Evolutionary conservation across 2,888 invertebrate species (phyloP).

Genomic region (Drosophila quinaria): DNA sequence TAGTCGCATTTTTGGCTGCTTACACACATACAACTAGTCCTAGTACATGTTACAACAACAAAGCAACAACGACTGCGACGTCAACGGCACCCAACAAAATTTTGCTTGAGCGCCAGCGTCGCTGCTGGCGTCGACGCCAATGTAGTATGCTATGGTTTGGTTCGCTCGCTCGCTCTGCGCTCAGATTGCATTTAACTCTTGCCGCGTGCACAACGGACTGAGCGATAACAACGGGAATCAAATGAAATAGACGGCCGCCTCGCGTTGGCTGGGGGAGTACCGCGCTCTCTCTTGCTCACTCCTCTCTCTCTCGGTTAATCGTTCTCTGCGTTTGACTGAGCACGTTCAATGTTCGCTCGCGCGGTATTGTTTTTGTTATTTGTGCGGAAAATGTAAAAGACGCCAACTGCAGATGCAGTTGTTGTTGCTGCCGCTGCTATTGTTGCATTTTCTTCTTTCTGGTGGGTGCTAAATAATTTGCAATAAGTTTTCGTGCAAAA

Average conservation of each 20-base stretch:
- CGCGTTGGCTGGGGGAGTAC: slow-evolving; percentile 60
- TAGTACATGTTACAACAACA: slow-evolving; percentile 24
- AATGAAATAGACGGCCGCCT: slow-evolving; percentile 38
- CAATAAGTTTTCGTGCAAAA: slow-evolving; percentile 41
- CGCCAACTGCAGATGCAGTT: slow-evolving; percentile 57
- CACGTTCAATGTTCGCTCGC: slow-evolving; percentile 25
- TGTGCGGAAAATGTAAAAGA: slow-evolving; percentile 63
- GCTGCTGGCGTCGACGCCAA: slow-evolving; percentile 45
- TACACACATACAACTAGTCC: slow-evolving; percentile 8
- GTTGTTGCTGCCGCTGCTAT: slow-evolving; percentile 24
- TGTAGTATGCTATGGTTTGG: slow-evolving; percentile 42
- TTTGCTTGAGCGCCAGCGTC: slow-evolving; percentile 32
- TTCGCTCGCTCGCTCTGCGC: slow-evolving; percentile 42
- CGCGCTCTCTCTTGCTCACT: slow-evolving; percentile 44
- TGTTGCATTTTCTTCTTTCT: slow-evolving; percentile 24
- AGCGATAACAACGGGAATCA: slow-evolving; percentile 60
- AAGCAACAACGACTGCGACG: slow-evolving; percentile 26
- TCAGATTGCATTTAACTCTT: slow-evolving; percentile 81
- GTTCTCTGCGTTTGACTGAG: slow-evolving; percentile 31
- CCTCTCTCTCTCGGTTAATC: slow-evolving; percentile 41
- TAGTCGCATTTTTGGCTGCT: slow-evolving; percentile 62
- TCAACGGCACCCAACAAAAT: slow-evolving; percentile 34
- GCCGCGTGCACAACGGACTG: slow-evolving; percentile 74
- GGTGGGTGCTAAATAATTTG: slow-evolving; percentile 63
- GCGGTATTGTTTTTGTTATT: slow-evolving; percentile 49